These are phyloP conservation scores for Chrysoperla carnea DNA, from an alignment of 1,140 invertebrate species.

Conservation along the genomic window DNA sequence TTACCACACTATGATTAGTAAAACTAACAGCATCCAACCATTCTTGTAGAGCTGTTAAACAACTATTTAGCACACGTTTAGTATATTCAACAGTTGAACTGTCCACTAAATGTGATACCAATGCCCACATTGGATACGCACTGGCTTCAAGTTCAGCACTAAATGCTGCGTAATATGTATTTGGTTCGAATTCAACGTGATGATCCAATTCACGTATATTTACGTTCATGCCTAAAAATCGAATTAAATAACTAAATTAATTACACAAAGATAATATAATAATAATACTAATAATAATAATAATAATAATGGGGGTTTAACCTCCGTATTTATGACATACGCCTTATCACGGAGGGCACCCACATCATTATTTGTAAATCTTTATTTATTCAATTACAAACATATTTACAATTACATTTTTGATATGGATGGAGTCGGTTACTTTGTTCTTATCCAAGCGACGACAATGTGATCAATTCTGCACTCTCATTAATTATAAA, in stretches of 20 bases:
- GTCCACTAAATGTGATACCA: slow-evolving; percentile 72
- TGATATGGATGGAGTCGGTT: too few species aligned
- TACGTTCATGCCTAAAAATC: slow-evolving; percentile 76
- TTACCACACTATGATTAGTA: slow-evolving; percentile 45
- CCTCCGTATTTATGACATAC: too few species aligned
- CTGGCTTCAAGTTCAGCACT: slow-evolving; percentile 91
- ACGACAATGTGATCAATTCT: too few species aligned
- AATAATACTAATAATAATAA: too few species aligned
- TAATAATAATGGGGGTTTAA: too few species aligned
- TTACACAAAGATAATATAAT: neutral
- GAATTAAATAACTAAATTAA: slow-evolving; percentile 1
- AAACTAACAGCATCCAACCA: slow-evolving; percentile 77
- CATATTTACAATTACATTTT: too few species aligned
- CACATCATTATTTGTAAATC: too few species aligned
- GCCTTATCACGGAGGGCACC: too few species aligned
- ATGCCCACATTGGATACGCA: slow-evolving; percentile 92
- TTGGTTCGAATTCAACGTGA: slow-evolving; percentile 93
- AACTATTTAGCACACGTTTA: slow-evolving; percentile 52
- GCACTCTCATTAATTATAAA: too few species aligned
- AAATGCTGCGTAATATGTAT: slow-evolving; percentile 93
- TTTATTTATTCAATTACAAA: too few species aligned
- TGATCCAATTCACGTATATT: slow-evolving; percentile 76
- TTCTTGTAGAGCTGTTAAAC: slow-evolving; percentile 55
- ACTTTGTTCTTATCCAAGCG: too few species aligned
- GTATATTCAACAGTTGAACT: slow-evolving; percentile 51